phyloP scores from a whole-genome alignment of 2,888 invertebrate genomes.

The Heliconius cydno region DNA sequence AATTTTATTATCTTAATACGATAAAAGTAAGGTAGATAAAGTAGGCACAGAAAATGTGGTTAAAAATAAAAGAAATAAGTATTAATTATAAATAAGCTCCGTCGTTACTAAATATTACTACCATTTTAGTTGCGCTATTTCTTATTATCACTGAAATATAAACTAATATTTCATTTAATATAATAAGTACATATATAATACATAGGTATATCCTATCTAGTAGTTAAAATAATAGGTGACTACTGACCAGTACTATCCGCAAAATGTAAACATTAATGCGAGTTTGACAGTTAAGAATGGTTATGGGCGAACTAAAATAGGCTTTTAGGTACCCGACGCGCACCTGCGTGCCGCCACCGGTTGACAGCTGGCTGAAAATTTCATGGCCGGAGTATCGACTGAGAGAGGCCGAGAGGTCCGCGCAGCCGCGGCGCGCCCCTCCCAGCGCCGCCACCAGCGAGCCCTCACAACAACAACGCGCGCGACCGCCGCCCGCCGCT shows the following conservation, averaged over 20 bases:
- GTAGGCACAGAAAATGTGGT: neutral
- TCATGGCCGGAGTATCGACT: constrained; percentile 82
- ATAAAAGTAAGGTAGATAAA: neutral
- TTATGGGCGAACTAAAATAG: constrained; percentile 23
- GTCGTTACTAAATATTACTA: neutral
- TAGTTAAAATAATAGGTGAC: neutral
- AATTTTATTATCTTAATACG: neutral
- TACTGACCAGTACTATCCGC: neutral
- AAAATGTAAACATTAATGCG: constrained; percentile 3
- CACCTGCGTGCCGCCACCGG: constrained; percentile 77
- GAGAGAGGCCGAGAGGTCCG: constrained; percentile 63
- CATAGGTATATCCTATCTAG: neutral
- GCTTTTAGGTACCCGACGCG: constrained; percentile 52
- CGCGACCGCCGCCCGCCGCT: constrained; percentile 57
- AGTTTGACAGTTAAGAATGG: constrained; percentile 23
- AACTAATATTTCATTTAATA: neutral
- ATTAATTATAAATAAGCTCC: neutral
- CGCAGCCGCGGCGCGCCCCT: constrained; percentile 73
- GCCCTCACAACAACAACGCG: constrained; percentile 59
- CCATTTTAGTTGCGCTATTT: neutral
- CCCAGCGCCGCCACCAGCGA: constrained; percentile 61
- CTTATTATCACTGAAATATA: neutral
- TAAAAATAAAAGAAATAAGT: neutral
- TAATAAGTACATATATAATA: neutral
- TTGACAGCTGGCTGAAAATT: constrained; percentile 81